These are phyloP conservation scores for Ameiurus melas DNA, from an alignment of 2,113 vertebrate species.

Conservation along the genomic window DNA sequence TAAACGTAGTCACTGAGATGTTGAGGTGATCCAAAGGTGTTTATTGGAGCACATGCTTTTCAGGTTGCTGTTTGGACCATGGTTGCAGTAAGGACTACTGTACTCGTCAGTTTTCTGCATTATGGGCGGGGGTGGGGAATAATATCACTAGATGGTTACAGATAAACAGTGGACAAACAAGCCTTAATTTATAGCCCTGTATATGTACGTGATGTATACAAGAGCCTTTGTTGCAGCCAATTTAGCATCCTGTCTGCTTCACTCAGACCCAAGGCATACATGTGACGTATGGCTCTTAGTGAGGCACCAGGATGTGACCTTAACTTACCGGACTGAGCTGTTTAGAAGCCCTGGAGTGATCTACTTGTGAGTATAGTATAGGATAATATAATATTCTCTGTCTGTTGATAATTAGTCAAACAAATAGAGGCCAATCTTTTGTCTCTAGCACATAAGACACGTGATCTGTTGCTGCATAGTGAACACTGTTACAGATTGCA, in stretches of 20 bases:
- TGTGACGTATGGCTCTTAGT: background rate
- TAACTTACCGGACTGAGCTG: background rate
- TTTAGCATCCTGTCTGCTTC: background rate
- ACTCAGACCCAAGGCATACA: background rate
- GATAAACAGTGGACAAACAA: background rate
- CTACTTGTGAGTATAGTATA: no score
- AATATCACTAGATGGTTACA: background rate
- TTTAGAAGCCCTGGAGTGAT: background rate
- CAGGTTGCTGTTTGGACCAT: background rate
- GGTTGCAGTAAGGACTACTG: background rate
- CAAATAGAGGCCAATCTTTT: background rate
- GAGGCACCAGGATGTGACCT: background rate
- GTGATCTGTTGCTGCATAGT: slow-evolving; percentile 4
- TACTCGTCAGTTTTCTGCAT: background rate
- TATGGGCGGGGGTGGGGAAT: background rate
- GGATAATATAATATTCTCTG: no score
- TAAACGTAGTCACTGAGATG: background rate
- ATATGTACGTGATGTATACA: background rate
- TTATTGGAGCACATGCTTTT: background rate
- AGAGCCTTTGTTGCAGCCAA: background rate
- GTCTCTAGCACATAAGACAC: background rate
- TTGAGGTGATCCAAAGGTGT: background rate
- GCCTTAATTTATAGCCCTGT: background rate
- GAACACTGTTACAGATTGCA: slow-evolving; percentile 11
- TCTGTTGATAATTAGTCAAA: background rate